Evolutionary conservation across 1,140 invertebrate species (phyloP).

Genomic region (Planococcus citri): DNA sequence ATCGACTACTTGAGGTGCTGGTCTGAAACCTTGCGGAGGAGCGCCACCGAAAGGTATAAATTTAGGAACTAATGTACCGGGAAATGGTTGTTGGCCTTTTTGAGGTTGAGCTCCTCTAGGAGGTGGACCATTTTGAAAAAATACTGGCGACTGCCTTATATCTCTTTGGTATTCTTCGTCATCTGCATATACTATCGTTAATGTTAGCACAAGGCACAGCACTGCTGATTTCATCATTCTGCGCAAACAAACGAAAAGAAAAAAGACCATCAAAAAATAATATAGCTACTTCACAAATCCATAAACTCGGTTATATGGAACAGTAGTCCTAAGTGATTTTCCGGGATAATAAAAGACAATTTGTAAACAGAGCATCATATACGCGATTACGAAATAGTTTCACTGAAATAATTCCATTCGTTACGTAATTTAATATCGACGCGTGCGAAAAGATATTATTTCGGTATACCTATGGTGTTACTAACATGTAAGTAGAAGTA

Average conservation of each 20-base stretch:
- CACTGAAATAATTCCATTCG: neutral
- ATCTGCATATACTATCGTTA: slow-evolving; percentile 24
- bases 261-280: neutral
- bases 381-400: neutral
- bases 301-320: neutral
- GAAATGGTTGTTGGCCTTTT: slow-evolving; percentile 21
- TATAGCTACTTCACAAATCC: neutral
- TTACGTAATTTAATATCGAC: neutral
- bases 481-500: too few species aligned
- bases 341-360: neutral
- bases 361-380: neutral
- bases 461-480: too few species aligned
- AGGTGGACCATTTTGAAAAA: slow-evolving; percentile 21
- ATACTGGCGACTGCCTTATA: slow-evolving; percentile 19
- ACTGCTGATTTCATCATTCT: slow-evolving; percentile 12
- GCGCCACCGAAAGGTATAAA: slow-evolving; percentile 16
- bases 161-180: slow-evolving; percentile 21
- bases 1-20: slow-evolving; percentile 24
- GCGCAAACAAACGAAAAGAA: too few species aligned
- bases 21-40: slow-evolving; percentile 27
- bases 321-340: neutral
- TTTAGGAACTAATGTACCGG: slow-evolving; percentile 22
- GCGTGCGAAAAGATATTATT: neutral
- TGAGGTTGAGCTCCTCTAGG: slow-evolving; percentile 11
- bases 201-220: neutral